phyloP scores from a whole-genome alignment of 2,797 vertebrate genomes.

The Saxicola maurus region DNA sequence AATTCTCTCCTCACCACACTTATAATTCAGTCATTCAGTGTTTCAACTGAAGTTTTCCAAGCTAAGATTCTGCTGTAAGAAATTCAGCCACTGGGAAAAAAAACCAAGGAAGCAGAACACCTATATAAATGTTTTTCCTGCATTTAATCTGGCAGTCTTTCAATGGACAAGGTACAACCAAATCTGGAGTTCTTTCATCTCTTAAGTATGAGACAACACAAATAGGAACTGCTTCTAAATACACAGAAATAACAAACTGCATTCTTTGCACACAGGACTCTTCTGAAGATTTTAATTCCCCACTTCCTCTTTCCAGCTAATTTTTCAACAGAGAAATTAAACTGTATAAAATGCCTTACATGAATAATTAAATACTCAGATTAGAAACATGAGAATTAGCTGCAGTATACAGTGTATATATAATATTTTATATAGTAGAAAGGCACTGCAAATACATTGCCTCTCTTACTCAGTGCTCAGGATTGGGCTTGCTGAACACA shows the following conservation, averaged over 20 bases:
- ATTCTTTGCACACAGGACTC: background rate
- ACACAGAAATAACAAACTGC: background rate
- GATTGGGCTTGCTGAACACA: background rate
- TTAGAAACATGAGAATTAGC: background rate
- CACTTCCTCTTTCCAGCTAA: background rate
- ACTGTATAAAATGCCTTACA: background rate
- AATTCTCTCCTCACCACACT: background rate
- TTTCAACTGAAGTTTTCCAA: background rate
- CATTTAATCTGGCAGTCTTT: background rate
- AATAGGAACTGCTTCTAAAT: background rate
- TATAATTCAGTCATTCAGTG: fast-evolving
- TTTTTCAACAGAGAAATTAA: background rate
- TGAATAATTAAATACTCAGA: background rate
- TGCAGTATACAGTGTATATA: background rate
- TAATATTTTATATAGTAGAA: background rate
- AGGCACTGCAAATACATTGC: background rate
- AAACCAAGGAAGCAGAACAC: background rate
- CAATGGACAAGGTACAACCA: background rate
- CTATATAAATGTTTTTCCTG: background rate
- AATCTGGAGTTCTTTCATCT: background rate
- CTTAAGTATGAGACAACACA: background rate
- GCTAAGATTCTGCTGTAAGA: background rate
- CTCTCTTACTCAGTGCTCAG: background rate
- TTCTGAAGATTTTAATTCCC: background rate
- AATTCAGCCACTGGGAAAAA: background rate